These are phyloP conservation scores for Platorchestia sp. DNA, from an alignment of 1,140 invertebrate genomes.

Conservation along the genomic window DNA sequence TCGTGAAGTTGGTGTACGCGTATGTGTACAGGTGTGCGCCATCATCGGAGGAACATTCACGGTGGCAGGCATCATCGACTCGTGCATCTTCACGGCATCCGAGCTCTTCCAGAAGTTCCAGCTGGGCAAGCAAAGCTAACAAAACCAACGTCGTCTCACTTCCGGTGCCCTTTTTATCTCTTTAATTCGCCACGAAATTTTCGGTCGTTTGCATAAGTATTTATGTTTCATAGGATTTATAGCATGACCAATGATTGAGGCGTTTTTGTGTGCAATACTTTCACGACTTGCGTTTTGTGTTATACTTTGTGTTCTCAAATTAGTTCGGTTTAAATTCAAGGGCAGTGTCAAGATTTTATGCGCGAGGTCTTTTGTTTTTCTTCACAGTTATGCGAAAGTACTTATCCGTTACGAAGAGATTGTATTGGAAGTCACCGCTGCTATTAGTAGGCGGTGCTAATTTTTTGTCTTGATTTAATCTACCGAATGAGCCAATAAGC, in stretches of 20 bases:
- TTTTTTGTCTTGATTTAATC: no score
- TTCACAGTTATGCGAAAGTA: not conserved
- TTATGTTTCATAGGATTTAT: not conserved
- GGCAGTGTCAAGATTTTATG: not conserved
- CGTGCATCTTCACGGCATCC: constrained; percentile 76
- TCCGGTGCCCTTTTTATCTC: not conserved
- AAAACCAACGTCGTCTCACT: not conserved
- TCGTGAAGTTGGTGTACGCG: not conserved
- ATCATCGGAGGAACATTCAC: constrained; percentile 81
- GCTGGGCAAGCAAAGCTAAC: constrained; percentile 72
- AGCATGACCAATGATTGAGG: not conserved
- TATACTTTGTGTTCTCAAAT: not conserved
- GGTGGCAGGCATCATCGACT: constrained; percentile 78
- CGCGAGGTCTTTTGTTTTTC: not conserved
- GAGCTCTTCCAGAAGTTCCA: constrained; percentile 76
- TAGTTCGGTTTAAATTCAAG: not conserved
- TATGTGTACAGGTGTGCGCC: constrained; percentile 75
- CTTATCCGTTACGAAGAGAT: not conserved
- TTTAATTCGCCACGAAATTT: not conserved
- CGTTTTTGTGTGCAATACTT: not conserved
- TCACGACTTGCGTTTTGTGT: not conserved
- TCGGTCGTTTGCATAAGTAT: not conserved
- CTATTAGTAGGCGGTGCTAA: no score
- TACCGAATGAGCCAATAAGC: no score
- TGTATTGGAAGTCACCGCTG: not conserved